Conservation (phyloP, 1,140 invertebrate genomes). For the Scaptomyza graminum region DNA sequence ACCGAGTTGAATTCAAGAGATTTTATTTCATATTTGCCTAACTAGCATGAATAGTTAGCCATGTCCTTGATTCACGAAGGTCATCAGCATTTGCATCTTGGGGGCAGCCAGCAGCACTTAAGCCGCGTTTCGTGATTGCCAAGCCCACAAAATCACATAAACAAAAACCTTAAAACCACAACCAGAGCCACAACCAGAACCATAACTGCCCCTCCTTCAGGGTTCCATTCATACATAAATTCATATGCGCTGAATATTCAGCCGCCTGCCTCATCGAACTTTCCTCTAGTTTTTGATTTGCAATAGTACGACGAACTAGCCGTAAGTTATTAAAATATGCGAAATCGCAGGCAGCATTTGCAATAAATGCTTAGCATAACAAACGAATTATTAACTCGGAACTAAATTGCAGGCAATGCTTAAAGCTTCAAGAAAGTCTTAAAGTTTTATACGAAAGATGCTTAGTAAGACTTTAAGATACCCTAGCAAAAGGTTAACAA, state of each 20-base stretch:
- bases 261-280: constrained; percentile 43
- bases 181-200: constrained; percentile 30
- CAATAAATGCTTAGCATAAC: constrained; percentile 57
- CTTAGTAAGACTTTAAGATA: background rate
- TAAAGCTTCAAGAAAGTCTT: background rate
- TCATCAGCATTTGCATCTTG: constrained; percentile 76
- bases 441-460: too few species aligned
- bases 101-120: constrained; percentile 10
- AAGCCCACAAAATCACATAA: constrained; percentile 74
- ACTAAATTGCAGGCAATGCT: constrained; percentile 21
- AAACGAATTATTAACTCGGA: constrained; percentile 38
- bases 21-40: background rate
- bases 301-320: constrained; percentile 4
- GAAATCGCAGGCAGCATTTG: constrained; percentile 43
- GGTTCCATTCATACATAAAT: constrained; percentile 70
- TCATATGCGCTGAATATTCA: constrained; percentile 46
- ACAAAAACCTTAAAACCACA: constrained; percentile 32
- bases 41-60: constrained; percentile 10
- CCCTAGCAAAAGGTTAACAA: background rate
- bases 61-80: constrained; percentile 72
- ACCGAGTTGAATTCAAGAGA: background rate
- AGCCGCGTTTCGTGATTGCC: constrained; percentile 63
- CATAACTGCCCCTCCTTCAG: constrained; percentile 35
- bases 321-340: constrained; percentile 80
- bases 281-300: constrained; percentile 24